Evolutionary conservation across 2,888 invertebrate genomes (phyloP).

Genomic region (Parnassius mnemosyne): DNA sequence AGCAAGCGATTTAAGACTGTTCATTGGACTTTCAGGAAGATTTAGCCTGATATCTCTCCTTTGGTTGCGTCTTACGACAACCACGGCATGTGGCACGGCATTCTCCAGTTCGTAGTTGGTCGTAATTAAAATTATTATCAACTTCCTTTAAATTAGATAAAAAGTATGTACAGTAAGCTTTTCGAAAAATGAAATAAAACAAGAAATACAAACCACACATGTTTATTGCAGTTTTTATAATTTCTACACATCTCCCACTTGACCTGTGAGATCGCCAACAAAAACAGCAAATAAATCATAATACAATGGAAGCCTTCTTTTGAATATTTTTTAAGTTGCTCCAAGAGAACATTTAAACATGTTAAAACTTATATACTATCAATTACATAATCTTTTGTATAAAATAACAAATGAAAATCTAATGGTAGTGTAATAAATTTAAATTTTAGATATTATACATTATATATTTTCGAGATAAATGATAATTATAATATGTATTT

Average conservation of each 20-base stretch:
- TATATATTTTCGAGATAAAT: conserved; percentile 2
- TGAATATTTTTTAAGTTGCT: conserved; percentile 20
- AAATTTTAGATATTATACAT: conserved; percentile 11
- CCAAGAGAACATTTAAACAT: conserved; percentile 13
- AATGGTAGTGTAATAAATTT: conserved; percentile 10
- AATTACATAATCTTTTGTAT: conserved; percentile 15
- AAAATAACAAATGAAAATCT: conserved; percentile 11
- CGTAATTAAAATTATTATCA: too few relatives aligned
- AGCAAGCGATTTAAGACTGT: too few relatives aligned
- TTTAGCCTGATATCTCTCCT: too few relatives aligned
- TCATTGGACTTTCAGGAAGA: too few relatives aligned
- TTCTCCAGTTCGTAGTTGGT: too few relatives aligned
- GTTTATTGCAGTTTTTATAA: conserved; percentile 58
- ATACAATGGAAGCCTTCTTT: conserved; percentile 43
- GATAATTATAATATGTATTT: conserved; percentile 10
- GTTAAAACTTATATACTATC: conserved; percentile 18
- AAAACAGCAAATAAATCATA: conserved; percentile 38
- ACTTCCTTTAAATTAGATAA: too few relatives aligned
- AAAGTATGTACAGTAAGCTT: too few relatives aligned
- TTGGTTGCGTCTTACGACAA: too few relatives aligned
- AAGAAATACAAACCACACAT: conserved; percentile 53
- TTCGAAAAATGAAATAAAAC: conserved; percentile 4
- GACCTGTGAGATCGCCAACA: conserved; percentile 53
- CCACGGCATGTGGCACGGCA: too few relatives aligned
- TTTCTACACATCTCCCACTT: conserved; percentile 41